Percentiles rank a stretch among this genome's conserved stretches.
Evolutionary conservation across 1,140 invertebrate species (phyloP).

Genomic region (Neodiprion fabricii): DNA sequence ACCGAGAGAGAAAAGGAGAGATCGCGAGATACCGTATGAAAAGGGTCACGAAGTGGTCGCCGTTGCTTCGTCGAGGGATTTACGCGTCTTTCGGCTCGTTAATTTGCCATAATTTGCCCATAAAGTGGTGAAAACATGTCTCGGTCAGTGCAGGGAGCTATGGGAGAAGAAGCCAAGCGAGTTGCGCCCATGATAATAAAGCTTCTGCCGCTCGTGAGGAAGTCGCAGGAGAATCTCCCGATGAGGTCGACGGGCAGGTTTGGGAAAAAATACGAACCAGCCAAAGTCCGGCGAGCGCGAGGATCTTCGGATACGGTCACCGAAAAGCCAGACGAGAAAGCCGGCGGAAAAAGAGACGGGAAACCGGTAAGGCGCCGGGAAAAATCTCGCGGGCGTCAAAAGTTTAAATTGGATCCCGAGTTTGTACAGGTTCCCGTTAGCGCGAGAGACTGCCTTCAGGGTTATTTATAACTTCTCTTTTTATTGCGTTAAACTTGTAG

Average conservation of each 20-base stretch:
- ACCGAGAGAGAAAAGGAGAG: not conserved
- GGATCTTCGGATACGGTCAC: too few relatives aligned
- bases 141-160: too few relatives aligned
- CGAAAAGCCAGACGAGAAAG: not conserved
- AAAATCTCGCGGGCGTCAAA: not conserved
- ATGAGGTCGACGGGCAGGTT: too few relatives aligned
- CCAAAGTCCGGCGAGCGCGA: too few relatives aligned
- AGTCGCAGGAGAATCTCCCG: too few relatives aligned
- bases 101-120: conserved; percentile 3
- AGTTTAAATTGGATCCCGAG: conserved; percentile 5
- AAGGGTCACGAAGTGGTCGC: not conserved
- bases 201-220: too few relatives aligned
- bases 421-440: not conserved
- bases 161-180: too few relatives aligned
- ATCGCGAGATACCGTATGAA: not conserved
- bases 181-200: too few relatives aligned
- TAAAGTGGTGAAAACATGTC: not conserved
- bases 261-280: too few relatives aligned
- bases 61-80: not conserved
- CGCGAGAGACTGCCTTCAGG: not conserved
- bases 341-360: not conserved
- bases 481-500: not conserved
- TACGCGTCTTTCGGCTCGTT: not conserved
- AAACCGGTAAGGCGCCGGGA: not conserved
- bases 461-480: not conserved